Evolutionary conservation across 2,113 vertebrate species (phyloP), one percentile per base, ranked within the genome.

Genomic region (Tauraco erythrolophus): DNA sequence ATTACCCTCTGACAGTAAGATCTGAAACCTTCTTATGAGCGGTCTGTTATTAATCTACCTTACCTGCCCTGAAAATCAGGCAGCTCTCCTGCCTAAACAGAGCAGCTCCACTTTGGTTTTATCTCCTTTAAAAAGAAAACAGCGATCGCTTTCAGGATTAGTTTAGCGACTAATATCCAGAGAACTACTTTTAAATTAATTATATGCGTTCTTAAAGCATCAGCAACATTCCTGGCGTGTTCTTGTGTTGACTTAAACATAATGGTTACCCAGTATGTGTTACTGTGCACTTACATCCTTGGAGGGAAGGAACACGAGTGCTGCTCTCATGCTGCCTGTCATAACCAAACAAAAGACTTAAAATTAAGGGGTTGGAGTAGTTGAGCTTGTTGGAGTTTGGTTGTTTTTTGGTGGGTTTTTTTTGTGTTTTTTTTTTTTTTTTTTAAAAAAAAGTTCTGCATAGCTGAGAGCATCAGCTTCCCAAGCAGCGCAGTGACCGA

Each of bases 1-100:
- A 99, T 98, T 98, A 98, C 97, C 97, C 98, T 97, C 96, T 98
- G 98, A 99, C 98, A 98, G 98, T 97, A 98, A 97, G 98, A 98
- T 98, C 95, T 98, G 96, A 98, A 98, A 97, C 98, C 98, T 98
- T 97, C 98, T 98, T 95, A 98, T 97, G 95, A 98, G 97, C 92
- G 94, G 86, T 56, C 94, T 94, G 96, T 97, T 98, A 98, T 98
- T 98, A 98, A 98, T 98, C 98, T 97, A 85, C 96, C 80, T 98
- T 97, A 98, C 98, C 98, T 98, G 98, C 96, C 92, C 96, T 87
- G 84, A 85, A 94, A 94, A 84, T 60, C 82, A 22, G 77, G 66
- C 93, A 80, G 64, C 57, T 95, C 35, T 89, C 91, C 91, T 93
- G 98, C 97, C 97, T 98, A 76, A 95, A 77, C 50, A 65, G 60